phyloP scores from a whole-genome alignment of 2,797 vertebrate species.

The Sebastes minor region DNA sequence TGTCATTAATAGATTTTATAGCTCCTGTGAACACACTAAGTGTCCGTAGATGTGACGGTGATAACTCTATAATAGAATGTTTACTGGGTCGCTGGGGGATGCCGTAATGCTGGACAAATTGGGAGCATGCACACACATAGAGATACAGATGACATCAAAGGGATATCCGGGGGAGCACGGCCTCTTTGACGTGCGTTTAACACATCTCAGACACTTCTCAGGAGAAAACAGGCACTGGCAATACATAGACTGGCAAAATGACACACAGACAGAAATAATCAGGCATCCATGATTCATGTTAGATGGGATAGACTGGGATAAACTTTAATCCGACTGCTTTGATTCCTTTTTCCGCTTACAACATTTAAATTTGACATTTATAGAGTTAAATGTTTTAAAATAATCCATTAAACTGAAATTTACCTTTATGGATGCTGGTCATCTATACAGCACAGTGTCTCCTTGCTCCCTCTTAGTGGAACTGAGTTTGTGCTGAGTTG shows the following conservation, averaged over 20 bases:
- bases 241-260: conserved; percentile 4
- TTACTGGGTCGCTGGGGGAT: conserved; percentile 40
- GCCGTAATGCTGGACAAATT: conserved; percentile 50
- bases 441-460: conserved; percentile 18
- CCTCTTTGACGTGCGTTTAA: conserved; percentile 38
- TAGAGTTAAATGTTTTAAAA: not conserved
- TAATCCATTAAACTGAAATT: not conserved
- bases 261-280: conserved; percentile 39
- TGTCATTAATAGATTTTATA: conserved; percentile 70
- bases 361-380: not conserved
- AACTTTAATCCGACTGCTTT: not conserved
- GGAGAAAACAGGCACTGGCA: conserved; percentile 31
- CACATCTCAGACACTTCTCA: conserved; percentile 39
- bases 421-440: conserved; percentile 54
- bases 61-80: conserved; percentile 63
- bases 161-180: conserved; percentile 38
- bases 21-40: conserved; percentile 40
- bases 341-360: not conserved
- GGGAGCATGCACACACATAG: conserved; percentile 24
- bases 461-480: conserved; percentile 46
- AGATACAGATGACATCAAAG: conserved; percentile 57
- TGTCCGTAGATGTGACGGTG: conserved; percentile 47
- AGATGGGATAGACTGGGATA: not conserved
- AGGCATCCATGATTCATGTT: not conserved
- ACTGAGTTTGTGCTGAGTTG: conserved; percentile 71